Percentiles rank a stretch among this genome's conserved stretches.
These are phyloP conservation scores for Catostomus latipinnis DNA, from an alignment of 2,797 vertebrate species.

Conservation along the genomic window DNA sequence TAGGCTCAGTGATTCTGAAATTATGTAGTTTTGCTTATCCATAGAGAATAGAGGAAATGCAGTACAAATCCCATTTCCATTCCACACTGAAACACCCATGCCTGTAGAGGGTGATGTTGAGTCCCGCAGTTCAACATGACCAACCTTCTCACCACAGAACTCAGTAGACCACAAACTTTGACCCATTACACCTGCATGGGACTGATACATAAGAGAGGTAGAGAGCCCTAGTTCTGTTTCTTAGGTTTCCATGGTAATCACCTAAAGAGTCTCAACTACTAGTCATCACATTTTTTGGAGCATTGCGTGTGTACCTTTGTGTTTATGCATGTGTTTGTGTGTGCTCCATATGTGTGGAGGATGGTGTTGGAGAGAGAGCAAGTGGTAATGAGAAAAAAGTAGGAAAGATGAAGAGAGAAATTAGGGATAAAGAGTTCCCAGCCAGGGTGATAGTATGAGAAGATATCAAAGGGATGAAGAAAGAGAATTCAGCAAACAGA, in stretches of 20 bases:
- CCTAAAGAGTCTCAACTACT: slow-evolving; percentile 69
- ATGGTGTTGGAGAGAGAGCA: too few relatives aligned
- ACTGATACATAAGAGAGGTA: slow-evolving; percentile 21
- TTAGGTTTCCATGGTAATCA: slow-evolving; percentile 72
- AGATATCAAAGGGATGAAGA: too few relatives aligned
- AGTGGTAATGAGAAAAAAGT: too few relatives aligned
- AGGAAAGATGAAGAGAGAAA: too few relatives aligned
- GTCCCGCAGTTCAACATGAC: not conserved
- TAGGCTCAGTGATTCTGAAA: not conserved
- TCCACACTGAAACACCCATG: not conserved
- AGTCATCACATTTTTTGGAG: slow-evolving; percentile 68
- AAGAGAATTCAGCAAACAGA: too few relatives aligned
- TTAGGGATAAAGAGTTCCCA: too few relatives aligned
- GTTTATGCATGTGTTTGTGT: too few relatives aligned
- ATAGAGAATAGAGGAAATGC: too few relatives aligned
- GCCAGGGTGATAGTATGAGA: too few relatives aligned
- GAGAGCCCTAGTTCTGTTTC: slow-evolving; percentile 67
- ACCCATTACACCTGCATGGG: not conserved
- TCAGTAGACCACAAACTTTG: not conserved
- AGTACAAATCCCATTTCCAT: too few relatives aligned
- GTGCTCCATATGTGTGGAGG: too few relatives aligned
- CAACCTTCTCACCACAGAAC: not conserved
- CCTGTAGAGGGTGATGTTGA: not conserved
- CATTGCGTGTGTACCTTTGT: too few relatives aligned
- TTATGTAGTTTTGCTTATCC: slow-evolving; percentile 57